Evolutionary conservation across 2,888 invertebrate genomes (phyloP).

Genomic region (Dolichomitus sp.): DNA sequence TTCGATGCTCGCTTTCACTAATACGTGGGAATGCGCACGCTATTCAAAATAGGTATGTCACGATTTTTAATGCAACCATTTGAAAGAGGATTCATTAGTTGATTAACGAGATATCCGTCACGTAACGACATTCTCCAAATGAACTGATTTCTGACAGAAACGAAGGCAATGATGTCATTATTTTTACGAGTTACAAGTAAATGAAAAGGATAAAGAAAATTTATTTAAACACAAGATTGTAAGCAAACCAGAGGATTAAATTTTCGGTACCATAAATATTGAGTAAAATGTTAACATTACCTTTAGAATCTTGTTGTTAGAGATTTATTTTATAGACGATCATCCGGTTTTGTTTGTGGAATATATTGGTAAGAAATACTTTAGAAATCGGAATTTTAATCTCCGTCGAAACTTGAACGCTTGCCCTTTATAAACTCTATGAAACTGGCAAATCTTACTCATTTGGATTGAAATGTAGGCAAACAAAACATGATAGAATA

Average conservation of each 20-base stretch:
- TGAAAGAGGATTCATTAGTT: conserved; percentile 2
- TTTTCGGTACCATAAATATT: no score
- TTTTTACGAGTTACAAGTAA: neutral
- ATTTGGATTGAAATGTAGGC: no score
- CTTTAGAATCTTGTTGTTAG: neutral
- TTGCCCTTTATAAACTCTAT: no score
- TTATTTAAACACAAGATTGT: neutral
- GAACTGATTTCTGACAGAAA: neutral
- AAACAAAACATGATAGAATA: no score
- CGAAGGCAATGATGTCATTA: neutral
- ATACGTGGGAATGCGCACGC: neutral
- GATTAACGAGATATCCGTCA: neutral
- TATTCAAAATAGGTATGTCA: neutral
- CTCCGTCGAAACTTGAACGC: no score
- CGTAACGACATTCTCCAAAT: neutral
- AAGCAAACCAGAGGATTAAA: neutral
- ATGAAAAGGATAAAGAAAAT: neutral
- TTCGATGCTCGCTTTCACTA: conserved; percentile 21
- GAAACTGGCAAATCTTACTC: no score
- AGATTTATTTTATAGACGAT: no score
- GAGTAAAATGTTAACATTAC: neutral
- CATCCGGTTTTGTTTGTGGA: no score
- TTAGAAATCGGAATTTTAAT: no score
- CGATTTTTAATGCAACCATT: neutral
- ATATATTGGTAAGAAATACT: no score